Conservation (phyloP, 2,113 vertebrate species). For the Sylvia atricapilla region DNA sequence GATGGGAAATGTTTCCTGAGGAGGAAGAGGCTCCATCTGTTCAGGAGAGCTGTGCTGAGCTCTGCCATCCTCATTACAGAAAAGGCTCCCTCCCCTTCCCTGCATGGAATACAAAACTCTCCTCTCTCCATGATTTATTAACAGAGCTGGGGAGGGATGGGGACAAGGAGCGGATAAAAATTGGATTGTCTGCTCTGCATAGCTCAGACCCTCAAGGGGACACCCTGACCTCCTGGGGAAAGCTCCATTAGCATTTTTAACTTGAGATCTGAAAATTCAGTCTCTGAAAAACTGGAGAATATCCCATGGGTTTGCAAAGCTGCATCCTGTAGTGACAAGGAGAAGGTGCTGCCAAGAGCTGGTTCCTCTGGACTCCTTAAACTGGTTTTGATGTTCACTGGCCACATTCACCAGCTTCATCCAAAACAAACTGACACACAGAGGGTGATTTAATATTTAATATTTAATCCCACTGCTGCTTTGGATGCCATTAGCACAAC, state of each 20-base stretch:
- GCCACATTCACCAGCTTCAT: not conserved
- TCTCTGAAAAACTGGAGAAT: not conserved
- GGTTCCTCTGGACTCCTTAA: not conserved
- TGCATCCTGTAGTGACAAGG: not conserved
- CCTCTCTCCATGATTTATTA: not conserved
- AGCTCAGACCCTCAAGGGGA: not conserved
- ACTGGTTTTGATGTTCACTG: not conserved
- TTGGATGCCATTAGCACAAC: not conserved
- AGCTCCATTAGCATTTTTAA: not conserved
- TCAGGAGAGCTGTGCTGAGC: not conserved
- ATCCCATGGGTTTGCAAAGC: not conserved
- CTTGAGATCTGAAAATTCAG: not conserved
- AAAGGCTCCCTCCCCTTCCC: not conserved
- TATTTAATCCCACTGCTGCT: not conserved
- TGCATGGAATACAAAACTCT: not conserved
- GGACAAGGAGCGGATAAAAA: not conserved
- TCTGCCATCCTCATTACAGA: not conserved
- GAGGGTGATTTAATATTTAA: not conserved
- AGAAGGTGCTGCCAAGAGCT: not conserved
- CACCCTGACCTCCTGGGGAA: not conserved
- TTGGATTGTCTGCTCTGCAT: not conserved
- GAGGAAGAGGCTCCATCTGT: not conserved
- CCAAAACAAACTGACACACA: not conserved
- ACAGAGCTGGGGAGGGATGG: not conserved
- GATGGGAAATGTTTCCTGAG: not conserved